Evolutionary conservation across 2,113 vertebrate genomes (phyloP).

Genomic region (Carassius auratus): DNA sequence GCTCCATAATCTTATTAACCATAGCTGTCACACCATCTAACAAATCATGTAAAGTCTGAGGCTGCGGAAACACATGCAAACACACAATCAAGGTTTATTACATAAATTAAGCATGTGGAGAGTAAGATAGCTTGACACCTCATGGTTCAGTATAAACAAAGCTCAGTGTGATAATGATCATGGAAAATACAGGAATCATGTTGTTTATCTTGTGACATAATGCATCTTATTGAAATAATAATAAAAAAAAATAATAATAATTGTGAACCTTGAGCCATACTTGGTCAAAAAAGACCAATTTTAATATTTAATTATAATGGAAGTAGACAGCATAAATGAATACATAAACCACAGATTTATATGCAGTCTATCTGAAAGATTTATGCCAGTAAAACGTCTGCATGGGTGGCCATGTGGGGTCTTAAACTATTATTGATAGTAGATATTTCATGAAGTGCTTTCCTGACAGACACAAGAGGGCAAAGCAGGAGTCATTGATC

Average conservation of each 20-base stretch:
- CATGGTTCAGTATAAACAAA: not conserved
- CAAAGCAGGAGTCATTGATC: slow-evolving; percentile 24
- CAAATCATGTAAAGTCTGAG: slow-evolving; percentile 55
- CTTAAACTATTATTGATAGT: slow-evolving; percentile 30
- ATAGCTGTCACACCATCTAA: slow-evolving; percentile 49
- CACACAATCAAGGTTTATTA: not conserved
- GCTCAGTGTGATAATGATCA: not conserved
- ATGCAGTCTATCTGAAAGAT: slow-evolving; percentile 60
- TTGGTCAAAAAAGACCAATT: slow-evolving; percentile 30
- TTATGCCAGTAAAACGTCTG: slow-evolving; percentile 20
- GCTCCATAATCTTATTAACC: slow-evolving; percentile 62
- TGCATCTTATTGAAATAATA: not conserved
- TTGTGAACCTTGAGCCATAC: not conserved
- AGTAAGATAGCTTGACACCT: slow-evolving; percentile 13
- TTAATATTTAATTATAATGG: slow-evolving; percentile 45
- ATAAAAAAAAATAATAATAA: not conserved
- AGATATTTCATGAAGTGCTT: slow-evolving; percentile 38
- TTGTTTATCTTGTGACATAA: slow-evolving; percentile 6
- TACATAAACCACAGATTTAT: slow-evolving; percentile 26
- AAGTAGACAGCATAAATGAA: slow-evolving; percentile 7
- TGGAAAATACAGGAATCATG: not conserved
- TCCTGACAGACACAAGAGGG: slow-evolving; percentile 19
- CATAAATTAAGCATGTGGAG: slow-evolving; percentile 10
- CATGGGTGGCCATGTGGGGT: slow-evolving; percentile 18
- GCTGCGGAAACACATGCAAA: slow-evolving; percentile 19